phyloP scores from a whole-genome alignment of 2,888 invertebrate species.

The Brachyptera putata region DNA sequence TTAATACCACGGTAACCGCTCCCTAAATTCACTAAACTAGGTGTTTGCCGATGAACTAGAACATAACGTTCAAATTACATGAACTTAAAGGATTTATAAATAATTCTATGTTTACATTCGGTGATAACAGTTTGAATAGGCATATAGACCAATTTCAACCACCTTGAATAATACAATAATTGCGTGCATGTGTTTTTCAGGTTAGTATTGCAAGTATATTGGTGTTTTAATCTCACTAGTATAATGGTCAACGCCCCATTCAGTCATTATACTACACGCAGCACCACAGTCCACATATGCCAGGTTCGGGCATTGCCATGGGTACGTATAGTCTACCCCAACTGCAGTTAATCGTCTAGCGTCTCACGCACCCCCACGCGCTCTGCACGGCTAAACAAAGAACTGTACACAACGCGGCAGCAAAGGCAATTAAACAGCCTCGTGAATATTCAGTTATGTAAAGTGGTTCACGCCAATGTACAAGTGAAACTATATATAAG shows the following conservation, averaged over 20 bases:
- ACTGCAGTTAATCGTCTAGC: not conserved
- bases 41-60: too few species aligned
- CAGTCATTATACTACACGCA: not conserved
- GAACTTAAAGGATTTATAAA: too few species aligned
- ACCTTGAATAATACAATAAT: conserved; percentile 11
- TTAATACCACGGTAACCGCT: too few species aligned
- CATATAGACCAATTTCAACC: too few species aligned
- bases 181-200: conserved; percentile 3
- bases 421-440: conserved; percentile 6
- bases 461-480: conserved; percentile 22
- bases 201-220: conserved; percentile 1
- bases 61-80: too few species aligned
- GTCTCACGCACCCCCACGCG: not conserved
- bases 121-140: too few species aligned
- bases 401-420: conserved; percentile 4
- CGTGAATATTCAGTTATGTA: conserved; percentile 27
- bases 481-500: not conserved
- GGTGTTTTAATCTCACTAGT: conserved; percentile 19
- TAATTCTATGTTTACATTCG: too few species aligned
- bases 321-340: not conserved
- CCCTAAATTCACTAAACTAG: too few species aligned
- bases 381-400: not conserved
- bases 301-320: not conserved
- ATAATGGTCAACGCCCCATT: conserved; percentile 2
- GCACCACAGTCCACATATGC: not conserved